phyloP scores from a whole-genome alignment of 2,113 vertebrate species.

The Oreotrochilus melanogaster region DNA sequence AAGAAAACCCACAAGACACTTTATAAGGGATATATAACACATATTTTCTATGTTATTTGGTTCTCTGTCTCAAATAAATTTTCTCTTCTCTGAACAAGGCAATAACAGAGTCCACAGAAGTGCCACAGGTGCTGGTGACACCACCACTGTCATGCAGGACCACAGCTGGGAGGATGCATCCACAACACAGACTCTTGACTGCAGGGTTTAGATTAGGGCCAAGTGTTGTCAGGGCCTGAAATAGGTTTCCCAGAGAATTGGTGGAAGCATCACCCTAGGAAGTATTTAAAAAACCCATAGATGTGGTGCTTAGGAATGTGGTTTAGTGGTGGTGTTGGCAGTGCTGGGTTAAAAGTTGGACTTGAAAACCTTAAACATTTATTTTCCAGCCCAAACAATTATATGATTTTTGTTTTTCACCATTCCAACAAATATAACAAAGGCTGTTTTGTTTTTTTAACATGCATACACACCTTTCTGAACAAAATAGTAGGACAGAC shows the following conservation, averaged over 20 bases:
- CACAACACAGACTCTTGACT: neutral
- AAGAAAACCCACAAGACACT: neutral
- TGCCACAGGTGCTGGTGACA: neutral
- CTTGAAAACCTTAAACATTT: too few species aligned
- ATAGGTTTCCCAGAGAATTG: too few species aligned
- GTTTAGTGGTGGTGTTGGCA: too few species aligned
- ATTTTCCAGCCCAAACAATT: too few species aligned
- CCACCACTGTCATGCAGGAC: accelerated
- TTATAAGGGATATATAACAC: neutral
- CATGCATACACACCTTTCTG: accelerated
- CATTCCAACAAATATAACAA: neutral
- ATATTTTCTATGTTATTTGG: neutral
- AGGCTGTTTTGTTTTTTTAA: neutral
- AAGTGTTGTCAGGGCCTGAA: neutral
- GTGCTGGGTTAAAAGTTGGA: too few species aligned
- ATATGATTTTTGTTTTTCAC: neutral
- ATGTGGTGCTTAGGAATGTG: too few species aligned
- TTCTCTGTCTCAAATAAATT: neutral
- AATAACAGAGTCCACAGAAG: neutral
- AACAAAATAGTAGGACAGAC: neutral
- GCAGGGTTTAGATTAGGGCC: neutral
- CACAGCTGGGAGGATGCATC: neutral
- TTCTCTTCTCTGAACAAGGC: neutral
- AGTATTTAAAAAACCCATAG: too few species aligned
- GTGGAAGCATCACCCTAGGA: too few species aligned